Evolutionary conservation across 1,140 invertebrate species (phyloP).

Genomic region (Lordiphosa collinella): DNA sequence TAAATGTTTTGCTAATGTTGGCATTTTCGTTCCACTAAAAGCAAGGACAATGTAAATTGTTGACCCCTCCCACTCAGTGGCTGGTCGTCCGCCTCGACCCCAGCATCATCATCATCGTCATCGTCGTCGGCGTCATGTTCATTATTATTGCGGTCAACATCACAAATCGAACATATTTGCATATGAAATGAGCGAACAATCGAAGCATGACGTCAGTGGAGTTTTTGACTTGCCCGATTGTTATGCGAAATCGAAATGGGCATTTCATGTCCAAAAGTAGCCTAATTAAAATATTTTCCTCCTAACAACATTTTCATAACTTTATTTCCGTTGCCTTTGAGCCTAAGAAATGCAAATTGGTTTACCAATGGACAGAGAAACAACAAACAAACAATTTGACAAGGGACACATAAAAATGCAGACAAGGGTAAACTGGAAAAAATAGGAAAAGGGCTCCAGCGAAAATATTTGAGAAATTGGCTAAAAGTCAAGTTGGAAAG

Average conservation of each 20-base stretch:
- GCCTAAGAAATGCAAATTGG: slow-evolving; percentile 64
- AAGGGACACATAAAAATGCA: slow-evolving; percentile 34
- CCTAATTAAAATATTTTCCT: slow-evolving; percentile 8
- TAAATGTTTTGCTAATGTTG: slow-evolving; percentile 74
- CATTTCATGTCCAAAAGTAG: neutral
- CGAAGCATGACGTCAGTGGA: slow-evolving; percentile 63
- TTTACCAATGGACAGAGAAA: slow-evolving; percentile 64
- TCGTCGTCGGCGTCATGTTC: slow-evolving; percentile 46
- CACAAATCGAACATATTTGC: slow-evolving; percentile 75
- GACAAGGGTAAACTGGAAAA: slow-evolving; percentile 1
- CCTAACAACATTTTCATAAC: slow-evolving; percentile 57
- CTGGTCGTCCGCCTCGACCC: neutral
- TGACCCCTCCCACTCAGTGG: slow-evolving; percentile 13
- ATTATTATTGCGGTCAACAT: slow-evolving; percentile 66
- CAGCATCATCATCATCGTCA: slow-evolving; percentile 19
- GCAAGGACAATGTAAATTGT: slow-evolving; percentile 70
- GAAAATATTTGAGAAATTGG: slow-evolving; percentile 24
- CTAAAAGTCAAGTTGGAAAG: slow-evolving; percentile 33
- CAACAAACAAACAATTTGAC: slow-evolving; percentile 69
- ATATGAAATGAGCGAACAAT: slow-evolving; percentile 75
- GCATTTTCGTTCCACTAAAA: slow-evolving; percentile 64
- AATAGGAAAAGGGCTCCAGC: slow-evolving; percentile 40
- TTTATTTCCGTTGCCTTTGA: slow-evolving; percentile 35
- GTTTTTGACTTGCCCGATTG: slow-evolving; percentile 16
- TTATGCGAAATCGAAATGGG: slow-evolving; percentile 40